These are phyloP conservation scores for Mus minutoides DNA, from an alignment of 2,797 vertebrate genomes.

Conservation along the genomic window DNA sequence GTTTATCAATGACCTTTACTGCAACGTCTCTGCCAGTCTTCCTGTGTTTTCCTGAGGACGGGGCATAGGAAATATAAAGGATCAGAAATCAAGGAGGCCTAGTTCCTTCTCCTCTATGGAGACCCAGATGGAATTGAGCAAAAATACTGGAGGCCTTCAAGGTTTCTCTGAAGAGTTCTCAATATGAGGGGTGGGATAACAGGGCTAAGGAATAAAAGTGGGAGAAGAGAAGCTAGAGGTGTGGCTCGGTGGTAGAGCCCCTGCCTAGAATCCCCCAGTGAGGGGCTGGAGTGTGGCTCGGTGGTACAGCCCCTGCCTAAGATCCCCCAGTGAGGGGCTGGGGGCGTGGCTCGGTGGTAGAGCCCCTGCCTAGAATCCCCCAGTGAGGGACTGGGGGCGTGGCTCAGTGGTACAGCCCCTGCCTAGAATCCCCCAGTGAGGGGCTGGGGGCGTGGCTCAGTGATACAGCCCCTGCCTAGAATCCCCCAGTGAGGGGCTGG, in stretches of 20 bases:
- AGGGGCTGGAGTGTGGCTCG: not conserved
- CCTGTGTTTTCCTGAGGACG: conserved; percentile 92
- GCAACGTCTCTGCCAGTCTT: conserved; percentile 95
- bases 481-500: not conserved
- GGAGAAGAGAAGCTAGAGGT: not conserved
- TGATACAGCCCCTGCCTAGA: not conserved
- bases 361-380: not conserved
- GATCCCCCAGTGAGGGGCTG: not conserved
- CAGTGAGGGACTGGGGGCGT: not conserved
- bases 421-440: not conserved
- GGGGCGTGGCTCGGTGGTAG: not conserved
- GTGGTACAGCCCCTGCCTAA: not conserved
- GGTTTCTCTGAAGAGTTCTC: not conserved
- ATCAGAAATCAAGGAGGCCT: not conserved
- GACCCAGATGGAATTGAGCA: not conserved
- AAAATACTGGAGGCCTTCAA: not conserved
- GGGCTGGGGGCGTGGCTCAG: not conserved
- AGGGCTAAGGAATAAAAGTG: not conserved
- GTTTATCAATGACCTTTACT: conserved; percentile 96
- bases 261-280: not conserved
- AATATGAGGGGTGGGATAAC: not conserved
- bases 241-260: not conserved
- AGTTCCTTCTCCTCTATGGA: not conserved
- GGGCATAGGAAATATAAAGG: accelerated
- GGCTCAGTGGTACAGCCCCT: not conserved